phyloP scores from a whole-genome alignment of 2,113 vertebrate genomes.

The Empidonax alnorum region DNA sequence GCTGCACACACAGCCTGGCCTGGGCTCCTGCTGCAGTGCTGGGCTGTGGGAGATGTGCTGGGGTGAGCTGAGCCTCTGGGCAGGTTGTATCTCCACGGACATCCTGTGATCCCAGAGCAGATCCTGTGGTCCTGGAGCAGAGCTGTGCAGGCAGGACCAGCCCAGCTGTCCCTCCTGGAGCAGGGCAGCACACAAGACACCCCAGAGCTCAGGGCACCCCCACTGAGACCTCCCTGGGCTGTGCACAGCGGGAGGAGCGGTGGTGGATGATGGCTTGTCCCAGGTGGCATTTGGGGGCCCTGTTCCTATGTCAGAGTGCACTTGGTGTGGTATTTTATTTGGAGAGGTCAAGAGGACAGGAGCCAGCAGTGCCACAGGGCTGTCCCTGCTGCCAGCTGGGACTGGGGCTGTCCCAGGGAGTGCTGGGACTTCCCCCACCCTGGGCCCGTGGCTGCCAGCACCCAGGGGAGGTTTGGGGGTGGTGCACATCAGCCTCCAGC shows the following conservation, averaged over 20 bases:
- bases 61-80: neutral
- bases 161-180: neutral
- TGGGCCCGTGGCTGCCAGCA: neutral
- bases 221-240: neutral
- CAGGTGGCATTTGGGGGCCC: neutral
- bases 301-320: neutral
- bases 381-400: neutral
- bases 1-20: rapidly evolving
- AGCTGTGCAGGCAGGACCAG: neutral
- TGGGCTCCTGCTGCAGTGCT: neutral
- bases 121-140: neutral
- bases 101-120: neutral
- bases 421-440: neutral
- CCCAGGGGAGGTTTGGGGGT: neutral
- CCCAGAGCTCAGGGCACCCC: neutral
- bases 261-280: neutral
- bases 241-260: neutral
- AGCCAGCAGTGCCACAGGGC: neutral
- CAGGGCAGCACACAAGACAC: neutral
- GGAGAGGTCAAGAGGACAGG: neutral
- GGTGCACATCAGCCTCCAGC: neutral
- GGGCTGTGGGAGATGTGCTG: neutral
- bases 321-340: neutral
- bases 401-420: neutral
- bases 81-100: rapidly evolving